Base-by-base conservation (phyloP, 2,113 vertebrate species). In the Gasterosteus aculeatus region DNA sequence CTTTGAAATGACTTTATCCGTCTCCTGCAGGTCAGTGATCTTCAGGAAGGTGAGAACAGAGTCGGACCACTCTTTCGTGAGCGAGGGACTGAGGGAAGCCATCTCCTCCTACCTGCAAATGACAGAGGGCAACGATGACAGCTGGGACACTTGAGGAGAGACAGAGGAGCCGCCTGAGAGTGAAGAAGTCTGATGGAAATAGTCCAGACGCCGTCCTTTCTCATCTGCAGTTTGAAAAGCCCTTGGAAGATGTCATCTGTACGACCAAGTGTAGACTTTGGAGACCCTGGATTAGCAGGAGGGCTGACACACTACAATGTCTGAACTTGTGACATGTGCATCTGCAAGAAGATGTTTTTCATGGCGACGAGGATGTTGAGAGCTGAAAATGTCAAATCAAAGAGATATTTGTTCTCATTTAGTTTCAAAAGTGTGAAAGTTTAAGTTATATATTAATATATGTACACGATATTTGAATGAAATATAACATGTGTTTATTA, bases 21-120 rank as follows among this genome's bases (percentile, higher is more conserved):
- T 15, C 29, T 44, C 16, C 29, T 42, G 0, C 68, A 98, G 96
- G 75, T 95, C 94, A 0, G 69, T 93, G 77, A 82, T 96, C 42
- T 83, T 96, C 33, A 88, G 61, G 0, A 93, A 86, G 67, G 72
- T 87, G 0, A 19, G 83, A 9, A 69, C 84, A 1, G 61, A 86
- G 0, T 88, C 53, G 0, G 91, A 91, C 18, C 87, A 93, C 0
- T 93, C 91, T n/a, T 92, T 94, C 72, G 87, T 97, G 85, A 98
- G 96, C 3, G 94, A 94, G 59, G 96, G 96, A 1, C 92, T 97
- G 72, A 90, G 94, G 65, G 95, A 97, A 60, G 92, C 96, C 84
- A 92, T 97, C 78, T 94, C 78, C 89, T 96, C 96, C 61, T 97
- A 97, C 82, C 89, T 96, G 73, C 94, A 93, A 39, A 89, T 97